Base-by-base conservation (phyloP, 2,888 invertebrate genomes). In the Drosophila parthenogenetica region DNA sequence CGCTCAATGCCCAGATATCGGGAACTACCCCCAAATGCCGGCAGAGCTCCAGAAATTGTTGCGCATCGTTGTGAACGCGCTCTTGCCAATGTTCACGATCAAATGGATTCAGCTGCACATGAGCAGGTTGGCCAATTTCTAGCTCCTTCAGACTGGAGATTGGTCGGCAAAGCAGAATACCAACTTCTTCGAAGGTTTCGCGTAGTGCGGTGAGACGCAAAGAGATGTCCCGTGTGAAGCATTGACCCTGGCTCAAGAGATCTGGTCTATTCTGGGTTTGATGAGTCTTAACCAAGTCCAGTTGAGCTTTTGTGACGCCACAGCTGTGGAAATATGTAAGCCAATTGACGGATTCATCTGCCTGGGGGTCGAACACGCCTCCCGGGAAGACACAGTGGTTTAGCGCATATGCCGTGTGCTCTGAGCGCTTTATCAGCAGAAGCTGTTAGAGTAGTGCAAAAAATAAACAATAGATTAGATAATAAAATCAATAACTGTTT, bases 141-240 rank as follows among this genome's bases (percentile, higher is more conserved):
- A 58, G 92, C 83, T 29, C 53, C 10, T 92, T 90, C n/a, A 93
- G 87, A 61, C 93, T 92, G 29, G 89, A 90, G 8, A 91, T 91
- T 16, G 91, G 93, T 79, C 94, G 94, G 87, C 96, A 95, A 13
- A 97, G 89, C 19, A 97, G 92, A 51, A 98, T 91, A 1, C 98
- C 98, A 73, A 96, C 94, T 91, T 98, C 98, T 91, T 98, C 98
- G 93, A 98, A 98, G 8, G 97, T 96, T 93, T 98, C 98, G 50
- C 96, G 92, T 59, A 98, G 95, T 0, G 98, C 97, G 58, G 96
- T 95, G 77, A 98, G 95, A 82, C 98, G 93, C 57, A 97, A 93
- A 1, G 96, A 95, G 65, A 98, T 93, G 90, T 96, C 95, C 83
- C 94, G 89, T 0, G 83, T 65, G 14, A 93, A 90, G 46, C 93